Conservation (phyloP, 2,888 invertebrate genomes). For the Pimpla rufipes region DNA sequence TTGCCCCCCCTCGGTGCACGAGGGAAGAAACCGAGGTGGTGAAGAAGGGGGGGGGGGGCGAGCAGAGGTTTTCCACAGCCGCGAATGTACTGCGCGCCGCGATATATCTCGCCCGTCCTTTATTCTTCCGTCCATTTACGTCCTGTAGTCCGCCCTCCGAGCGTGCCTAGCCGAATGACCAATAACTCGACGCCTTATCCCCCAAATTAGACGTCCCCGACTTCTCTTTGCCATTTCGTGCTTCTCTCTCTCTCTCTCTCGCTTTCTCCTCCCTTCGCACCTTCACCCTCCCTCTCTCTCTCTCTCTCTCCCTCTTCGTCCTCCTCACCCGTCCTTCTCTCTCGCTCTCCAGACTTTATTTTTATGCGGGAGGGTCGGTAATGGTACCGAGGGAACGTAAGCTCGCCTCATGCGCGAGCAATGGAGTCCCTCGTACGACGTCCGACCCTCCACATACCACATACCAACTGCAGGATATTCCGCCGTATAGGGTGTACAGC, state of each 20-base stretch:
- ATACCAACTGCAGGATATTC: slow-evolving; percentile 45
- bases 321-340: slow-evolving; percentile 43
- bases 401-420: slow-evolving; percentile 71
- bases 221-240: slow-evolving; percentile 36
- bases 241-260: slow-evolving; percentile 30
- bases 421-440: slow-evolving; percentile 72
- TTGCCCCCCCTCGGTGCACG: not conserved
- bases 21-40: not conserved
- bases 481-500: slow-evolving; percentile 49
- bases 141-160: slow-evolving; percentile 68
- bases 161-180: slow-evolving; percentile 74
- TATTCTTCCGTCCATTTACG: slow-evolving; percentile 75
- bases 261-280: not conserved
- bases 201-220: slow-evolving; percentile 77
- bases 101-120: slow-evolving; percentile 61
- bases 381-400: slow-evolving; percentile 77
- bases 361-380: slow-evolving; percentile 76
- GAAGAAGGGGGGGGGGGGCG: slow-evolving; percentile 22
- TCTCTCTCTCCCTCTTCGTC: slow-evolving; percentile 17
- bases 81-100: slow-evolving; percentile 47
- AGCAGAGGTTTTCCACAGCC: slow-evolving; percentile 23
- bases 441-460: slow-evolving; percentile 63
- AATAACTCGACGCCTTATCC: slow-evolving; percentile 80
- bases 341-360: slow-evolving; percentile 75
- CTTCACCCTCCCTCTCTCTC: slow-evolving; percentile 59